These are phyloP conservation scores for Bombus balteatus DNA, from an alignment of 1,140 invertebrate genomes.

Conservation along the genomic window DNA sequence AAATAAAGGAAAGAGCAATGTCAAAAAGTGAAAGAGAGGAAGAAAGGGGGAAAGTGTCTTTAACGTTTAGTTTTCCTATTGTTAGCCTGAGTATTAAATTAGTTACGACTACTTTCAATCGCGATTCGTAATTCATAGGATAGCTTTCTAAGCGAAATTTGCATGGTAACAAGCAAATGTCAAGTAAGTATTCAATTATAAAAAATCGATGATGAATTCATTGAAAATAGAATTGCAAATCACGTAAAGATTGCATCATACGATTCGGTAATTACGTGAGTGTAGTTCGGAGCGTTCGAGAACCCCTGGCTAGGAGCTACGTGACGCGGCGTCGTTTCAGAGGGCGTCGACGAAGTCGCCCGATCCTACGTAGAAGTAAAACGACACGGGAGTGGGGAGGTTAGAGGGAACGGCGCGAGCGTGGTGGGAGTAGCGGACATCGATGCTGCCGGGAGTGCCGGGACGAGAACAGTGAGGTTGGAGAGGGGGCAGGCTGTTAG, in stretches of 20 bases:
- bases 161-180: too few relatives aligned
- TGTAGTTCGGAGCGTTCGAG: background rate
- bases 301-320: conserved; percentile 62
- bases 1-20: background rate
- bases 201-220: background rate
- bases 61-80: background rate
- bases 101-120: background rate
- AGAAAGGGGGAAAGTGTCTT: background rate
- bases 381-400: conserved; percentile 5
- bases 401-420: background rate
- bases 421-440: conserved; percentile 17
- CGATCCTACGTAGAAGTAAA: conserved; percentile 51
- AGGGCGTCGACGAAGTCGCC: conserved; percentile 69
- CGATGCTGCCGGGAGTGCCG: background rate
- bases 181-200: background rate
- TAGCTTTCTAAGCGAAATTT: background rate
- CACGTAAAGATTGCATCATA: conserved; percentile 10
- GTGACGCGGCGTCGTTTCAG: conserved; percentile 64
- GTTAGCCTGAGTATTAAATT: background rate
- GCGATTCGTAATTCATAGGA: background rate
- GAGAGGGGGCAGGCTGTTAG: conserved; percentile 33
- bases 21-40: background rate
- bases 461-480: conserved; percentile 2
- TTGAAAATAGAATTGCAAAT: background rate
- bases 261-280: background rate